Evolutionary conservation across 2,113 vertebrate genomes (phyloP).

Genomic region (Perccottus glenii): DNA sequence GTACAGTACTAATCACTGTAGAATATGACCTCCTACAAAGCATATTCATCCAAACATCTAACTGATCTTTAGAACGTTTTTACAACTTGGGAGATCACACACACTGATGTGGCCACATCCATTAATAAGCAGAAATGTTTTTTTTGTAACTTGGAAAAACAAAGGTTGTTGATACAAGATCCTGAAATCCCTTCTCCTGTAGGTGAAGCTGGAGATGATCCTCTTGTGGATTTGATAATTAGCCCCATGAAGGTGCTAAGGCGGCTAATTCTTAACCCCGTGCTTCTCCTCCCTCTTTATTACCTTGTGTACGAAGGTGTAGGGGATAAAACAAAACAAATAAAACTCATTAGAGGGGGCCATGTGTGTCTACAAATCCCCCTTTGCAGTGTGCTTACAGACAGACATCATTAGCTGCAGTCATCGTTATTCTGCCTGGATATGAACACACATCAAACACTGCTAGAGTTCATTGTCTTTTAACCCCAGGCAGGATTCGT

Average conservation of each 20-base stretch:
- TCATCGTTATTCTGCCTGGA: slow-evolving; percentile 63
- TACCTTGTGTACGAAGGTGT: slow-evolving; percentile 44
- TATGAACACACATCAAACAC: slow-evolving; percentile 71
- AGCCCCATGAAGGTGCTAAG: slow-evolving; percentile 55
- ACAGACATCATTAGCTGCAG: slow-evolving; percentile 64
- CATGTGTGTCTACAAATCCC: slow-evolving; percentile 47
- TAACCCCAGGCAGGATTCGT: slow-evolving; percentile 60
- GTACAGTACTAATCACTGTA: not conserved
- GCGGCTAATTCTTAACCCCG: slow-evolving; percentile 37
- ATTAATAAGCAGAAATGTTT: not conserved
- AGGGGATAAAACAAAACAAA: slow-evolving; percentile 70
- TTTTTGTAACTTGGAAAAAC: slow-evolving; percentile 32
- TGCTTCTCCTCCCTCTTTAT: slow-evolving; percentile 38
- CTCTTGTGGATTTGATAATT: slow-evolving; percentile 62
- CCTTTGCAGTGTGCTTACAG: slow-evolving; percentile 30
- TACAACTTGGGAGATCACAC: too few species aligned
- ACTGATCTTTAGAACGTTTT: too few species aligned
- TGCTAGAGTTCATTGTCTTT: slow-evolving; percentile 42
- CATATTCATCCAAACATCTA: too few species aligned
- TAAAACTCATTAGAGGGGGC: slow-evolving; percentile 67
- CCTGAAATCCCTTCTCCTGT: slow-evolving; percentile 39
- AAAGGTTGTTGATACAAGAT: slow-evolving; percentile 44
- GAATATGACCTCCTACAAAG: too few species aligned
- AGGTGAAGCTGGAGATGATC: slow-evolving; percentile 43
- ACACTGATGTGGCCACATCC: not conserved